phyloP scores from a whole-genome alignment of 2,888 invertebrate genomes.

The Orthonevra nobilis region DNA sequence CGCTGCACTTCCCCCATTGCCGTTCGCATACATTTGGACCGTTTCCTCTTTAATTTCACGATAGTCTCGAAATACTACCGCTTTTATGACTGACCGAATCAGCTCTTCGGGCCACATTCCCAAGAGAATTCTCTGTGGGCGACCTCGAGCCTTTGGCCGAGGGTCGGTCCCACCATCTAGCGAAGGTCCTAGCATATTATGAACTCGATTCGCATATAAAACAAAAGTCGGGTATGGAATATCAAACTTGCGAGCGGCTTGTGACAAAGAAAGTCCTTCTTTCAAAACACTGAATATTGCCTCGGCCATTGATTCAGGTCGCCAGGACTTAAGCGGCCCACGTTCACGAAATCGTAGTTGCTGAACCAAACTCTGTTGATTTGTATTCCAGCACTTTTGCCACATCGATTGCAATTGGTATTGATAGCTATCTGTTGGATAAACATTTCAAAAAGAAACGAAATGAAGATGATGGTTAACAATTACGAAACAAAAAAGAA shows the following conservation, averaged over 20 bases:
- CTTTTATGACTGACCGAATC: slow-evolving; percentile 94
- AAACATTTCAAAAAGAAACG: slow-evolving; percentile 11
- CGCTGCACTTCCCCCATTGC: slow-evolving; percentile 72
- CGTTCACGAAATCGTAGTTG: slow-evolving; percentile 94
- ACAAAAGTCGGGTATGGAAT: slow-evolving; percentile 97
- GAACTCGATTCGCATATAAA: slow-evolving; percentile 94
- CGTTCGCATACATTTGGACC: slow-evolving; percentile 80
- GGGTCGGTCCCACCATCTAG: slow-evolving; percentile 94
- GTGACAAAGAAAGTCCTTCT: slow-evolving; percentile 92
- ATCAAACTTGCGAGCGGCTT: slow-evolving; percentile 95
- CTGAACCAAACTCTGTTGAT: slow-evolving; percentile 92
- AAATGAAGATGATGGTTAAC: slow-evolving; percentile 42
- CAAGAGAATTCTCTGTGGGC: slow-evolving; percentile 93
- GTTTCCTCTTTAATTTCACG: slow-evolving; percentile 90
- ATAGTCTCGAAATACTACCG: slow-evolving; percentile 94
- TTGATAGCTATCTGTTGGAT: slow-evolving; percentile 92
- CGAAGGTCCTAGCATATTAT: slow-evolving; percentile 96
- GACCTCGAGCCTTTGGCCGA: slow-evolving; percentile 93
- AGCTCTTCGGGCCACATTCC: slow-evolving; percentile 97
- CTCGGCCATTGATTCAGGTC: slow-evolving; percentile 96
- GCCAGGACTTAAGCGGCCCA: slow-evolving; percentile 95
- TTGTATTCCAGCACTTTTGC: slow-evolving; percentile 97
- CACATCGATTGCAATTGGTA: slow-evolving; percentile 97
- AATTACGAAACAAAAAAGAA: slow-evolving; percentile 20
- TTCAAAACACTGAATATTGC: slow-evolving; percentile 95